Evolutionary conservation across 1,140 invertebrate genomes (phyloP), one percentile per base, ranked within the genome.

Genomic region (Goniozus legneri): DNA sequence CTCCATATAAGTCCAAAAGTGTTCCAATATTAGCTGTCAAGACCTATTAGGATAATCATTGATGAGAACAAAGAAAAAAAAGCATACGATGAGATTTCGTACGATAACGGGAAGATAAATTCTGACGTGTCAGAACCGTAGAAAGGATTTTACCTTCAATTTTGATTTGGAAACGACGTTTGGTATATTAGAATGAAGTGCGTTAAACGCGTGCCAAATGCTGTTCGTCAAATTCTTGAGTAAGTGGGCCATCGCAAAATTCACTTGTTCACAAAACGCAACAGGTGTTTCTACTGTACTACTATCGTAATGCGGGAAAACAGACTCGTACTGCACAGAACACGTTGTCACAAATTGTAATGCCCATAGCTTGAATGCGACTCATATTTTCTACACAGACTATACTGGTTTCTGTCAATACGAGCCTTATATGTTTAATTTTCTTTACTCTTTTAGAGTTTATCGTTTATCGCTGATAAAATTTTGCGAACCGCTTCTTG

Each of bases 161-260:
- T 87, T 87, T 0, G 85, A 87, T 71, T 88, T 88, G 39, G 84
- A 79, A 13, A 87, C 86, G 32, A 77, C 69, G 38, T 82, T 80
- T 44, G 63, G 67, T 30, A 75, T 62, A 35, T 84, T 80, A 38
- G 79, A 79, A 55, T 84, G 80, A 18, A 89, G 67, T 1, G 84
- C 80, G 51, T 83, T 77, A 66, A 88, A 89, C 12, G 85, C 86
- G 64, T 88, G 84, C 85, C 86, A 88, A 48, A 88, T 82, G 61
- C 81, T 84, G 57, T 88, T 87, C 0, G 80, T 82, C 10, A 85
- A 79, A 68, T 87, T 87, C 59, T 84, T 82, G 38, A 87, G 66
- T 27, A 87, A 60, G 22, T 80, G 76, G 44, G 83, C 78, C 86
- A 87, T 87, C 54, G 58, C n/a, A n/a, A n/a, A n/a, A n/a, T n/a